Conservation (phyloP, 2,888 invertebrate species). For the Limulus polyphemus region DNA sequence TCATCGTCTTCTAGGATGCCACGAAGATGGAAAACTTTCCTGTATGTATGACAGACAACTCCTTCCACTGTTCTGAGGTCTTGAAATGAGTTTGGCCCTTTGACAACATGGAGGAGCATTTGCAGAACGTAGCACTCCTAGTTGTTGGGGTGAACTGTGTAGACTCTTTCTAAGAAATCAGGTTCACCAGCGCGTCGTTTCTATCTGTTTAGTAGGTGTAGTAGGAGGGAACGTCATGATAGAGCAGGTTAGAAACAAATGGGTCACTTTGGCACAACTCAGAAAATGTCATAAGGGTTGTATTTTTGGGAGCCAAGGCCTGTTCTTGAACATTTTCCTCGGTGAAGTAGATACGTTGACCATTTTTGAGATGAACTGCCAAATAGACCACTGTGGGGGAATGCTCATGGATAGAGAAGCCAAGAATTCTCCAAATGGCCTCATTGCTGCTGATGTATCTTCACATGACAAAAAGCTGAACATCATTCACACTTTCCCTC, state of each 20-base stretch:
- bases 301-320: not conserved
- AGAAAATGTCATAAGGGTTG: slow-evolving; percentile 9
- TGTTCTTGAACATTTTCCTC: slow-evolving; percentile 15
- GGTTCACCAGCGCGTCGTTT: slow-evolving; percentile 2
- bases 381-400: slow-evolving; percentile 6
- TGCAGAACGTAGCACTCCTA: slow-evolving; percentile 27
- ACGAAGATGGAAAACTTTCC: not conserved
- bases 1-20: not conserved
- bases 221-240: slow-evolving; percentile 19
- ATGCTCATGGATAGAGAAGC: not conserved
- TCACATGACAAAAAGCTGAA: not conserved
- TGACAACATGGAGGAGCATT: slow-evolving; percentile 25
- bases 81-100: slow-evolving; percentile 26
- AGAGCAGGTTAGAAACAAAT: slow-evolving; percentile 15
- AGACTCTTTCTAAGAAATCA: slow-evolving; percentile 23
- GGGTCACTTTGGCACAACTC: slow-evolving; percentile 26
- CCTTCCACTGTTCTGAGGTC: slow-evolving; percentile 28
- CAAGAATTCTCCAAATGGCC: not conserved
- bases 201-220: slow-evolving; percentile 7
- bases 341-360: slow-evolving; percentile 23
- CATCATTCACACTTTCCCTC: slow-evolving; percentile 6
- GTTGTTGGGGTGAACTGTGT: slow-evolving; percentile 26
- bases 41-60: not conserved
- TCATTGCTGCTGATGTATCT: not conserved
- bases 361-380: slow-evolving; percentile 26